Conservation (phyloP, 2,888 invertebrate species). For the Sarcophaga subvicina region DNA sequence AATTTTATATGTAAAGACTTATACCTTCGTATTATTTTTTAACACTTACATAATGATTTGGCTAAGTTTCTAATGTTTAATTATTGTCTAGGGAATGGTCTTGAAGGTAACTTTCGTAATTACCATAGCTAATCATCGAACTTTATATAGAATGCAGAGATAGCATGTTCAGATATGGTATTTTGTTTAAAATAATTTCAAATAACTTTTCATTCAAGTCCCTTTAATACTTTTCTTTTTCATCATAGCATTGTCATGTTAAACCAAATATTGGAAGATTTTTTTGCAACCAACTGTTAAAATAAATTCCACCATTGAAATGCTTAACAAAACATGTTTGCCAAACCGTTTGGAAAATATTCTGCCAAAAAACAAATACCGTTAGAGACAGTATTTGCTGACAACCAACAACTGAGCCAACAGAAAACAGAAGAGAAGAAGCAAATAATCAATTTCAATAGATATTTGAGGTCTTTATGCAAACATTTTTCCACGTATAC, state of each 20-base stretch:
- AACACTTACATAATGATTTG: no score
- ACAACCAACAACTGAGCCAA: constrained; percentile 17
- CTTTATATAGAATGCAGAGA: no score
- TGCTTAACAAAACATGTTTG: constrained; percentile 54
- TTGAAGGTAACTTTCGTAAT: no score
- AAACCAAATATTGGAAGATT: constrained; percentile 39
- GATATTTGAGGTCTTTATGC: neutral
- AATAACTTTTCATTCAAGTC: neutral
- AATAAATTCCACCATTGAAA: constrained; percentile 51
- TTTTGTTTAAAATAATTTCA: neutral
- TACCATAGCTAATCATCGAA: no score
- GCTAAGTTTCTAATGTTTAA: no score
- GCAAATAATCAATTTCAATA: neutral
- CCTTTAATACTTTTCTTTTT: neutral
- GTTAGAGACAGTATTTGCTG: constrained; percentile 46
- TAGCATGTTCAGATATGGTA: no score
- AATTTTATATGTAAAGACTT: no score
- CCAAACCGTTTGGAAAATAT: constrained; percentile 46
- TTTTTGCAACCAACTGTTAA: constrained; percentile 37
- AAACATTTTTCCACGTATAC: neutral
- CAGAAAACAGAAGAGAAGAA: neutral
- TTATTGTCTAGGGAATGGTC: no score
- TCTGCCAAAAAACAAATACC: constrained; percentile 21
- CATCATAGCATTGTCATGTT: constrained; percentile 7
- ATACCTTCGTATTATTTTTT: no score